Base-by-base conservation (phyloP, 2,888 invertebrate species). In the Boloria selene region DNA sequence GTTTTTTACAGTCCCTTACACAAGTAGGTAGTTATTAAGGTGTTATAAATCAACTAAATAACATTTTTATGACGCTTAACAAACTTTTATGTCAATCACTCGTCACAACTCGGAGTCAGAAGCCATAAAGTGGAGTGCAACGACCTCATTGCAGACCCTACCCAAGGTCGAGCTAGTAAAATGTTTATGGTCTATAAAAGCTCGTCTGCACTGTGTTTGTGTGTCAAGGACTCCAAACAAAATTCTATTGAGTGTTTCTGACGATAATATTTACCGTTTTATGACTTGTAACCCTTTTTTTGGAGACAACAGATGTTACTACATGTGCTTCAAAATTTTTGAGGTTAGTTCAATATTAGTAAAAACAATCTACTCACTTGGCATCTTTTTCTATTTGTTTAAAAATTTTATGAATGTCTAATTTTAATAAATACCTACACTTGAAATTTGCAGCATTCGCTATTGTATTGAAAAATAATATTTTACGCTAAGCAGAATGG, bases 101-200 rank as follows among this genome's bases (percentile, higher is more conserved):
- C 69, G 69, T 69, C 81, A 81, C 79, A 81, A 79, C 75, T 76
- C 77, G 75, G 79, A 81, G 79, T 79, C 74, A 73, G 73, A 70
- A 81, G 79, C 83, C 80, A 83, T 86, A 87, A 86, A 84, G 74
- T 77, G 74, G 81, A 81, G 91, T 91, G 90, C 91, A 92, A 85
- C 86, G 88, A 89, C 89, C 91, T 86, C 86, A 84, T 81, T 90
- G 90, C 88, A 91, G 86, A 89, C 90, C 90, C 89, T 86, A 87
- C 81, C 74, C 90, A 90, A 91, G 92, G 91, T 87, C 87, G 89
- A 70, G 88, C 89, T 90, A 91, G 91, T 91, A 91, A 91, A 92
- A 90, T 90, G 90, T 92, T 91, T 91, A 92, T 92, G 86, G 90
- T 80, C 90, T 88, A 91, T 92, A 92, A 92, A 91, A 85, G 75